These are phyloP conservation scores for Lycocorax pyrrhopterus DNA, from an alignment of 2,113 vertebrate species.

Conservation along the genomic window DNA sequence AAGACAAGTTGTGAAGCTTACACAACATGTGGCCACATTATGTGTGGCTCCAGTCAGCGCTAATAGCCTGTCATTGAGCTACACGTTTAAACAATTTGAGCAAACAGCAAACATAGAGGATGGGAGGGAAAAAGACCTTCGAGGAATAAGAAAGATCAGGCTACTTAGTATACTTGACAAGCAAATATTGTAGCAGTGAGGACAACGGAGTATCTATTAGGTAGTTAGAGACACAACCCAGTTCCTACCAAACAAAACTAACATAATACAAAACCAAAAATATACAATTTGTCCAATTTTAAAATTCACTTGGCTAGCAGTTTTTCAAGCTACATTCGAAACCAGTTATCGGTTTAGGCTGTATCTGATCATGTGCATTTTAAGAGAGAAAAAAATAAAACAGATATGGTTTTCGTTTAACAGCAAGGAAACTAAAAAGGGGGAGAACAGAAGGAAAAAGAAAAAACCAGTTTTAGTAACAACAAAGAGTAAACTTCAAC, in stretches of 20 bases:
- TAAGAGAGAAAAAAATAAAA: neutral
- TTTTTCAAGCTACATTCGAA: neutral
- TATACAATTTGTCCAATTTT: neutral
- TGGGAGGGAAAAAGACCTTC: conserved; percentile 46
- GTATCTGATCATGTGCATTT: neutral
- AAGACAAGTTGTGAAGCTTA: conserved; percentile 64
- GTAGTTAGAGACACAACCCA: neutral
- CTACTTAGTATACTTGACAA: neutral
- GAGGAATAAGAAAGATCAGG: conserved; percentile 29
- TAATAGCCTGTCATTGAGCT: conserved; percentile 62
- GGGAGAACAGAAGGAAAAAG: neutral
- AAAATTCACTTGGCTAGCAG: neutral
- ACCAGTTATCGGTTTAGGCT: neutral
- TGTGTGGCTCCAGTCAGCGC: conserved; percentile 49
- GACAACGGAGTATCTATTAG: neutral
- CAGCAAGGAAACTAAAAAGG: neutral
- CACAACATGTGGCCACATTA: conserved; percentile 64
- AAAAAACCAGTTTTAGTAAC: neutral
- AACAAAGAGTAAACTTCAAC: conserved; percentile 1
- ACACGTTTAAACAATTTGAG: conserved; percentile 65
- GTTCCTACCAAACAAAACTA: neutral
- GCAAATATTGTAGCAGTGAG: neutral
- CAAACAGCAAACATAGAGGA: conserved; percentile 58
- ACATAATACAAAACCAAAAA: neutral
- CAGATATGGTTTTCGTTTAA: neutral